A percentile compares a stretch with the other conserved stretches of the same genome.
phyloP scores from a whole-genome alignment of 1,140 invertebrate genomes.

The Zaprionus capensis region DNA sequence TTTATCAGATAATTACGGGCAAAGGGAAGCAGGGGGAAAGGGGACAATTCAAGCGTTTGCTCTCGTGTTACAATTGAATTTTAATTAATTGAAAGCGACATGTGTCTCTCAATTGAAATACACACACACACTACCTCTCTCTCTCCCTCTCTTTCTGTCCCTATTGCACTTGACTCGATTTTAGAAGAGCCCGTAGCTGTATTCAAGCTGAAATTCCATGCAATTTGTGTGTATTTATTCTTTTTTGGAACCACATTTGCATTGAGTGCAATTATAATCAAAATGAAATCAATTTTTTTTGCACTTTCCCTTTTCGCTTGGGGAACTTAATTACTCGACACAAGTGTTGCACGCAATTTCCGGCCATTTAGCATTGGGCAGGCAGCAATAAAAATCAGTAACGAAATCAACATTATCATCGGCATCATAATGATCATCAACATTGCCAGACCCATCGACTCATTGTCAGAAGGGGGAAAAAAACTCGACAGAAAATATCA shows the following conservation, averaged over 20 bases:
- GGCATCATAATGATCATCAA: constrained; percentile 36
- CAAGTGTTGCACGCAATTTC: constrained; percentile 50
- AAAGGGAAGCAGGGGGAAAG: not conserved
- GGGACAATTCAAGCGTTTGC: not conserved
- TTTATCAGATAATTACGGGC: not conserved
- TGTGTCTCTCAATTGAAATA: not conserved
- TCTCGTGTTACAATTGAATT: constrained; percentile 19
- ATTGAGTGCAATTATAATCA: constrained; percentile 38
- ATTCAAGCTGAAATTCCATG: not conserved
- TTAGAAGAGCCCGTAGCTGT: not conserved
- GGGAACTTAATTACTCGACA: constrained; percentile 58
- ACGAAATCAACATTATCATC: constrained; percentile 32
- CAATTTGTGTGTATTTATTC: not conserved
- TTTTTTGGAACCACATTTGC: not conserved
- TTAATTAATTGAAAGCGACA: constrained; percentile 9
- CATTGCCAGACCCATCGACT: constrained; percentile 28
- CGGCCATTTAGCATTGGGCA: constrained; percentile 1
- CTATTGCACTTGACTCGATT: not conserved
- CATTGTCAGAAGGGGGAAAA: constrained; percentile 30
- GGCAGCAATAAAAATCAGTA: constrained; percentile 17
- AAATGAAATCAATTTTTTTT: constrained; percentile 37
- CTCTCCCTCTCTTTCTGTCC: not conserved
- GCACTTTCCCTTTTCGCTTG: not conserved
- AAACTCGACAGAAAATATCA: constrained; percentile 61
- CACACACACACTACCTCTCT: not conserved